A percentile compares a stretch with the other conserved stretches of the same genome.
Evolutionary conservation across 2,113 vertebrate species (phyloP).

Genomic region (Ranitomeya imitator): DNA sequence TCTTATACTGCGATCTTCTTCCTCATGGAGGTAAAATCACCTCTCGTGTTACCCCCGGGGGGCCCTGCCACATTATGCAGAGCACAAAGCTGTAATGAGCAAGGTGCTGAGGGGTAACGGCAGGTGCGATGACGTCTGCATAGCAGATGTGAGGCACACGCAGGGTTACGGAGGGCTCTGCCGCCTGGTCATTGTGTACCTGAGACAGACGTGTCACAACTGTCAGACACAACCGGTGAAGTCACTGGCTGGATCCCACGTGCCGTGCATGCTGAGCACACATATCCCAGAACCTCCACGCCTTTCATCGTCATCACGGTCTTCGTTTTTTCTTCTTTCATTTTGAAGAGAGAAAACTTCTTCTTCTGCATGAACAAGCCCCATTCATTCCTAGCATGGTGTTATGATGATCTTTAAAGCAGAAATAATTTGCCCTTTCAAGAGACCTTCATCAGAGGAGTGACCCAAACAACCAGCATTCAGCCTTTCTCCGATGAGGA

Average conservation of each 20-base stretch:
- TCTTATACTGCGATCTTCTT: not conserved
- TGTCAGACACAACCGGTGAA: rapidly evolving
- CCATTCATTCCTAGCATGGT: no score
- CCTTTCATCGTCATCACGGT: not conserved
- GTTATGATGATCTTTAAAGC: no score
- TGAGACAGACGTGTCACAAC: conserved; percentile 12
- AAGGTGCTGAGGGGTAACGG: conserved; percentile 63
- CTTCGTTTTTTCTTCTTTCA: not conserved
- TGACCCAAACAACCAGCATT: no score
- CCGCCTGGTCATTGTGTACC: not conserved
- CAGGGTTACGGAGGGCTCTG: conserved; percentile 25
- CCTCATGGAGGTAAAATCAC: conserved; percentile 2
- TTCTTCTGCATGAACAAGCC: no score
- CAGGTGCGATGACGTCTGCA: conserved; percentile 53
- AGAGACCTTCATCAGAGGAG: no score
- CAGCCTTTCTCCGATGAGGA: no score
- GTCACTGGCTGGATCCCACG: rapidly evolving
- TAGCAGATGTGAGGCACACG: conserved; percentile 63
- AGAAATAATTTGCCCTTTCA: no score
- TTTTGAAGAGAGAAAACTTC: no score
- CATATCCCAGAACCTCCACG: not conserved
- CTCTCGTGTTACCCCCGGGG: not conserved
- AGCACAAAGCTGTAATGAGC: conserved; percentile 61
- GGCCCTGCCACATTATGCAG: conserved; percentile 63
- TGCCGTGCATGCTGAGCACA: not conserved